Base-by-base conservation (phyloP, 2,113 vertebrate genomes). In the Colinus virginianus region DNA sequence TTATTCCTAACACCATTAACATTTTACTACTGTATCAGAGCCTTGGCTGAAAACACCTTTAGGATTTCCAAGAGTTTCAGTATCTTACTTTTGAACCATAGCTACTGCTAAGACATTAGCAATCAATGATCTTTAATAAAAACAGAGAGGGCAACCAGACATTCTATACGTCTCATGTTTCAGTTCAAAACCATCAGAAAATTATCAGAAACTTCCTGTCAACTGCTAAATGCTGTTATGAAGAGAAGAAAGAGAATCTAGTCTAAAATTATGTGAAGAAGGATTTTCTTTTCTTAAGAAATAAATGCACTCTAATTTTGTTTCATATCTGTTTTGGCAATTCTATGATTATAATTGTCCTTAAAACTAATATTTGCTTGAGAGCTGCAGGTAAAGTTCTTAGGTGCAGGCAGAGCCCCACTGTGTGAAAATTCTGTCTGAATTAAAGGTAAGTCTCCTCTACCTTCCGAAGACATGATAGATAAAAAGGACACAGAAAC, bases 1-100 rank as follows among this genome's bases (percentile, higher is more conserved):
- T 95, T 88, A 90, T 87, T 94, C 61, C 75, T 91, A 88, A 89
- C 43, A 42, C 62, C 61, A 77, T 93, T 94, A 96, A 94, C 36
- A 84, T 96, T 97, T 95, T 88, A 79, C 58, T 82, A n/a, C 34
- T 40, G 22, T 78, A 53, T 78, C 61, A 90, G 72, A 46, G 63
- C 85, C 56, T 81, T 30, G 19, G 55, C 36, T 88, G 92, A 83
- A 95, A 91, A 85, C 75, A 58, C 7, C 56, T 88, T 84, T 58
- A 94, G 51, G 36, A 62, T 51, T 88, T 91, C 74, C 66, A 74
- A 23, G 13, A 93, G 13, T 43, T 22, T 81, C 67, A 38, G 34
- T 66, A 53, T 83, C 51, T 63, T 84, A 64, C 34, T 75, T 84
- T 55, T 58, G 77, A 90, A 49, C 19, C 42, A 49, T 43, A 66